A percentile compares a stretch with the other conserved stretches of the same genome.
Evolutionary conservation across 53 echinoderm and acorn worm species (phyloP).

Genomic region (Antedon mediterranea): DNA sequence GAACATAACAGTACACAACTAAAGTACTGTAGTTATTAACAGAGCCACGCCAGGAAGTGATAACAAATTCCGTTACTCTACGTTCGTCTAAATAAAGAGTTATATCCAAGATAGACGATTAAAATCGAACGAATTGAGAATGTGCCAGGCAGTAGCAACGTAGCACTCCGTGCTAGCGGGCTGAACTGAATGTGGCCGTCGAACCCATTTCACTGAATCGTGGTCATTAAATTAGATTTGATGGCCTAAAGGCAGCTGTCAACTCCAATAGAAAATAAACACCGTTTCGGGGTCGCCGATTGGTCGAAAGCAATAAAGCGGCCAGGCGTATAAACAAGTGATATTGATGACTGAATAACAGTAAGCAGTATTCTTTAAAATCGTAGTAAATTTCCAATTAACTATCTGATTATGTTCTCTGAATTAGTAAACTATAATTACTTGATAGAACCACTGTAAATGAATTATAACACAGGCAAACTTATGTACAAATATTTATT

Average conservation of each 20-base stretch:
- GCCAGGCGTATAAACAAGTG: background rate
- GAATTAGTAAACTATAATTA: background rate
- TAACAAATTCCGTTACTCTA: background rate
- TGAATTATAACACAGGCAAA: background rate
- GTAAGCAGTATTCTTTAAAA: background rate
- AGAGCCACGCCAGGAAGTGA: background rate
- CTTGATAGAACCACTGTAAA: background rate
- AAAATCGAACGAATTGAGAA: too few relatives aligned
- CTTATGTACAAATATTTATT: too few relatives aligned
- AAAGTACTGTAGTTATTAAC: background rate
- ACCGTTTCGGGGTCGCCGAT: constrained; percentile 10
- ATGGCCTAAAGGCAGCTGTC: constrained; percentile 43
- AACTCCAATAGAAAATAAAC: constrained; percentile 72
- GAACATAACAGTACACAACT: background rate
- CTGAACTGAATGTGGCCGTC: background rate
- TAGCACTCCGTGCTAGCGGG: too few relatives aligned
- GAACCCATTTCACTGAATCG: background rate
- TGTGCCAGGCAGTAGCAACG: too few relatives aligned
- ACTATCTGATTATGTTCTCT: background rate
- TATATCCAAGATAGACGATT: background rate
- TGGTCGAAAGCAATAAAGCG: background rate
- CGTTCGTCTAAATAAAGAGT: too few relatives aligned
- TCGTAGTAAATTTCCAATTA: background rate
- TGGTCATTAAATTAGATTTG: constrained; percentile 1
- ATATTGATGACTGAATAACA: background rate